phyloP scores from a whole-genome alignment of 2,113 vertebrate genomes.

The Electrona antarctica region DNA sequence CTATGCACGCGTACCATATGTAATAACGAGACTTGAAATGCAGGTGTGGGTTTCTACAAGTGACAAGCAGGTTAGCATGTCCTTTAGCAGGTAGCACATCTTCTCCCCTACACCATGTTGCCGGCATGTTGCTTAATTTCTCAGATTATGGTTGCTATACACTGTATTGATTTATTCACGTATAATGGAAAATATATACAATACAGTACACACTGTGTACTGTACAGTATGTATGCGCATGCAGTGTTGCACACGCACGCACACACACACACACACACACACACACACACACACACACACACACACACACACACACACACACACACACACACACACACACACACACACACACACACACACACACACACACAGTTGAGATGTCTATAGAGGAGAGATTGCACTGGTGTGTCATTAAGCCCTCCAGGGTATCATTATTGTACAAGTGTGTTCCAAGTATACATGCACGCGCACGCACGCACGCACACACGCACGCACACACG shows the following conservation, averaged over 20 bases:
- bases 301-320: conserved; percentile 6
- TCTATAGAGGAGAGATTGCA: conserved; percentile 59
- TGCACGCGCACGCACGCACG: conserved; percentile 40
- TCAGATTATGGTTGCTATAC: conserved; percentile 53
- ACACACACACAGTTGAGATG: conserved; percentile 26
- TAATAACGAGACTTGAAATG: conserved; percentile 7
- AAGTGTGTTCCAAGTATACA: conserved; percentile 47
- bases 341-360: conserved; percentile 6
- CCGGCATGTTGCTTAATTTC: conserved; percentile 42
- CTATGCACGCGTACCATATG: background rate
- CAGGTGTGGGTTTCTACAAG: conserved; percentile 11
- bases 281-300: background rate
- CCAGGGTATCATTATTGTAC: conserved; percentile 59
- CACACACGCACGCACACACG: conserved; percentile 52
- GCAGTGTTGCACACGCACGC: too few relatives aligned
- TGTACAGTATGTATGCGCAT: too few relatives aligned
- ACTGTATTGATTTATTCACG: conserved; percentile 63
- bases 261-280: background rate
- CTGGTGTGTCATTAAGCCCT: conserved; percentile 59
- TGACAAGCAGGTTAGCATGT: conserved; percentile 34
- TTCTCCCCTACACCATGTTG: conserved; percentile 48
- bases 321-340: conserved; percentile 13
- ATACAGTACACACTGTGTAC: background rate
- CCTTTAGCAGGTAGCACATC: conserved; percentile 33
- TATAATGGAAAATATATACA: conserved; percentile 32